These are phyloP conservation scores for Geopemphigus sp. DNA, from an alignment of 1,140 invertebrate genomes.

Conservation along the genomic window DNA sequence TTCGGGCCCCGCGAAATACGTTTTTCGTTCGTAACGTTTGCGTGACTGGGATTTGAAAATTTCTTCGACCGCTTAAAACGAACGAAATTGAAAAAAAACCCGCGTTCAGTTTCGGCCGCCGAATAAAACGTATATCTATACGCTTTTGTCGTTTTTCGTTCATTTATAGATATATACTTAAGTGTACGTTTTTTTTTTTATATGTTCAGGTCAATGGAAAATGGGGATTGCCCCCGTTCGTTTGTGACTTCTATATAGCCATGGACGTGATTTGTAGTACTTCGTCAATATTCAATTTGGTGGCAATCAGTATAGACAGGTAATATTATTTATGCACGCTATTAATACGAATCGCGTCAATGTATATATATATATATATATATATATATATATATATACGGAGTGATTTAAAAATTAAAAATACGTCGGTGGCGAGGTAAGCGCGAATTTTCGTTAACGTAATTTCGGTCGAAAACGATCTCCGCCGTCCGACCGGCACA, in stretches of 20 bases:
- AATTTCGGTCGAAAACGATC: too few relatives aligned
- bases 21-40: background rate
- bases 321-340: slow-evolving; percentile 56
- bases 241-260: slow-evolving; percentile 98
- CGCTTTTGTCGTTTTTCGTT: too few relatives aligned
- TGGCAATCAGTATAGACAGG: slow-evolving; percentile 98
- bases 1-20: too few relatives aligned
- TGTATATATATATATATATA: too few relatives aligned
- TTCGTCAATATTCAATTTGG: slow-evolving; percentile 97
- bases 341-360: background rate
- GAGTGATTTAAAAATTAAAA: too few relatives aligned
- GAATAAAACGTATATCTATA: background rate
- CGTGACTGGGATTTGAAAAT: background rate
- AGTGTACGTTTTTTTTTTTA: background rate
- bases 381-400: too few relatives aligned
- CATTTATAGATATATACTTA: too few relatives aligned
- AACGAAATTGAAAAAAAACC: background rate
- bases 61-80: background rate
- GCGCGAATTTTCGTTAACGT: too few relatives aligned
- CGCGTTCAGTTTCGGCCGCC: background rate
- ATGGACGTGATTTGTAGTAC: slow-evolving; percentile 98
- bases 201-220: slow-evolving; percentile 70
- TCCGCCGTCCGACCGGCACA: too few relatives aligned
- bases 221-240: slow-evolving; percentile 83
- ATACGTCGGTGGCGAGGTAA: too few relatives aligned